Evolutionary conservation across 2,797 vertebrate species (phyloP).

Genomic region (Rhynchonycteris naso): DNA sequence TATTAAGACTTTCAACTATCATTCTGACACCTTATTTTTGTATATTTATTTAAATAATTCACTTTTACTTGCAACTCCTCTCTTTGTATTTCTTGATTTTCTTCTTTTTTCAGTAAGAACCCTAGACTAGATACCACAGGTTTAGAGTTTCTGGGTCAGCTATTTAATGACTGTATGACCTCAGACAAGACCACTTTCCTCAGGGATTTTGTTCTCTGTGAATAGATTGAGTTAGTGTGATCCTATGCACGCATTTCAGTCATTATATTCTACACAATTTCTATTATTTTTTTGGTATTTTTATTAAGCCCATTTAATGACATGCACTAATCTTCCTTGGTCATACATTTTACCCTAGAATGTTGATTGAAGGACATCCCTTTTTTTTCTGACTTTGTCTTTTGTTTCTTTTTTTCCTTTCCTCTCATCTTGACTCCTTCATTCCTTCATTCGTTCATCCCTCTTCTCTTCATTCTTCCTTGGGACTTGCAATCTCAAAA

Average conservation of each 20-base stretch:
- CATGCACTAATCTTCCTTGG: background rate
- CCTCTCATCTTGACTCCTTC: background rate
- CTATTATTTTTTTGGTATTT: background rate
- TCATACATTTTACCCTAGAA: background rate
- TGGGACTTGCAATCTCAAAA: background rate
- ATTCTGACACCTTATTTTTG: background rate
- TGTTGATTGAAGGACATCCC: background rate
- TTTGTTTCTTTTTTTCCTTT: background rate
- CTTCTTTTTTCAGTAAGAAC: background rate
- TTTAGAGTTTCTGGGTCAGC: background rate
- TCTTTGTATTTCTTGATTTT: background rate
- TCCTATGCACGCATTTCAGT: background rate
- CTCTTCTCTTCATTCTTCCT: background rate
- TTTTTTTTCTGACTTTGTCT: background rate
- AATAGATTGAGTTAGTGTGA: background rate
- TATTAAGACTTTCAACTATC: background rate
- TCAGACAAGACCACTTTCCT: background rate
- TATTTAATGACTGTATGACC: background rate
- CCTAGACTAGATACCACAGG: no score
- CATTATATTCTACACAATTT: background rate
- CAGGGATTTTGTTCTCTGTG: background rate
- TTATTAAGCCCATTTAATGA: background rate
- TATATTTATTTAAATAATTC: constrained; percentile 26
- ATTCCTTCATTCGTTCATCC: background rate
- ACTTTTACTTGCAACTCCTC: background rate